Percentiles rank a stretch among this genome's conserved stretches.
Conservation (phyloP, 2,797 vertebrate species). For the Monodelphis domestica region DNA sequence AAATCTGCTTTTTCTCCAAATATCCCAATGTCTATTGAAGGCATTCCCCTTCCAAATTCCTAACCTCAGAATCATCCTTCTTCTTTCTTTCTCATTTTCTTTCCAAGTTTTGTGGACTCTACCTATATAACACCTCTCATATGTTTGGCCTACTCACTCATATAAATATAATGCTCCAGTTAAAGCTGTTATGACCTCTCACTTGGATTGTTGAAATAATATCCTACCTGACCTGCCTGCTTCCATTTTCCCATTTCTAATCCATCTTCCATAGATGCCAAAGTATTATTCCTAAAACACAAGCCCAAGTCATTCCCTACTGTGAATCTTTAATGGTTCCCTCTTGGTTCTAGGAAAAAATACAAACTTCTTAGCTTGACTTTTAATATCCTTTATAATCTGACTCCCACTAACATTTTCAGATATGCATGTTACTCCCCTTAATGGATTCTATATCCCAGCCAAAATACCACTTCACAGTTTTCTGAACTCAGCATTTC, state of each 20-base stretch:
- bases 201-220: background rate
- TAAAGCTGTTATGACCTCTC: background rate
- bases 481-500: background rate
- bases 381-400: background rate
- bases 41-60: background rate
- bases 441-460: background rate
- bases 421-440: background rate
- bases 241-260: background rate
- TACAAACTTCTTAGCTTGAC: background rate
- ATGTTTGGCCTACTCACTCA: background rate
- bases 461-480: background rate
- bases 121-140: background rate
- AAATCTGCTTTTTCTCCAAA: background rate
- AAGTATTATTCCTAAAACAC: background rate
- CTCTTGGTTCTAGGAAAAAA: background rate
- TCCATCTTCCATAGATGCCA: background rate
- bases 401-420: background rate
- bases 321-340: background rate
- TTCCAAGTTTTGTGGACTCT: background rate
- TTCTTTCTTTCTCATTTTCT: background rate
- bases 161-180: background rate
- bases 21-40: background rate
- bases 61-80: background rate
- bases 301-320: background rate
- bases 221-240: background rate